Percentiles rank a stretch among this genome's conserved stretches.
These are phyloP conservation scores for Dicyrtoma fusca DNA, from an alignment of 2,888 invertebrate species.

Conservation along the genomic window DNA sequence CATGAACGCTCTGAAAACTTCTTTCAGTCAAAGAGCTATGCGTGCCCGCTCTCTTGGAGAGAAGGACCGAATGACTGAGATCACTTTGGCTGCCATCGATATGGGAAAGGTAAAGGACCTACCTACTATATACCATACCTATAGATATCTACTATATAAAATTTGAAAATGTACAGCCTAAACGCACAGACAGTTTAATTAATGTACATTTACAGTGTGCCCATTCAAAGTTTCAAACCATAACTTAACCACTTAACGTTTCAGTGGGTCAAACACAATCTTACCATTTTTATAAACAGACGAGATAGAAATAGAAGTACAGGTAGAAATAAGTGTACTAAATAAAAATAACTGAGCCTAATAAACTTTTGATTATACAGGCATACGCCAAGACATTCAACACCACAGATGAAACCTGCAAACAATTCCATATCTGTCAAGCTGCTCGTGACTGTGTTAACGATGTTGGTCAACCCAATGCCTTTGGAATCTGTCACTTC, in stretches of 20 bases:
- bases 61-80: slow-evolving; percentile 87
- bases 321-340: no score
- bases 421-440: slow-evolving; percentile 85
- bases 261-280: no score
- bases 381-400: slow-evolving; percentile 79
- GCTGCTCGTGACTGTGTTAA: slow-evolving; percentile 84
- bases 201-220: no score
- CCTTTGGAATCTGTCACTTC: slow-evolving; percentile 85
- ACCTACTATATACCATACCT: no score
- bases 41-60: slow-evolving; percentile 81
- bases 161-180: no score
- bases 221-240: no score
- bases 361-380: slow-evolving; percentile 57
- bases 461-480: slow-evolving; percentile 69
- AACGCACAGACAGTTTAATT: no score
- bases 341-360: no score
- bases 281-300: no score
- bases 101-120: slow-evolving; percentile 82
- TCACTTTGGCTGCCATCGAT: slow-evolving; percentile 82
- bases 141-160: no score
- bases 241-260: no score
- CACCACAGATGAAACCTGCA: slow-evolving; percentile 77
- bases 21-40: slow-evolving; percentile 87
- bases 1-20: slow-evolving; percentile 87
- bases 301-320: no score